phyloP scores from a whole-genome alignment of 2,888 invertebrate species.

The Hydropsyche betteni region DNA sequence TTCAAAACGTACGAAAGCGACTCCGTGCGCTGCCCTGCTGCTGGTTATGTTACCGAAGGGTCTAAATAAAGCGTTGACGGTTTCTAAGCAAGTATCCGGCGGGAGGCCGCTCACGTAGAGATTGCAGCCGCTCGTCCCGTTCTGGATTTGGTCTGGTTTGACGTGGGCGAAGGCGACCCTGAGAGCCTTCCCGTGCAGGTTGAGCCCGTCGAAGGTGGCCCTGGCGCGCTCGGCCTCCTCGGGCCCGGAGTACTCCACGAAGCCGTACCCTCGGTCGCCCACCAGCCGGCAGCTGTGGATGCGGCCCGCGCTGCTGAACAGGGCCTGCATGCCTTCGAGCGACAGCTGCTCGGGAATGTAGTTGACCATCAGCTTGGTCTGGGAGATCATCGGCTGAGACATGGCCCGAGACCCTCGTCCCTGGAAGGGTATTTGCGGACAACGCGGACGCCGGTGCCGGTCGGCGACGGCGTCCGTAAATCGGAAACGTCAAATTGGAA shows the following conservation, averaged over 20 bases:
- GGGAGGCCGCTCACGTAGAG: conserved; percentile 66
- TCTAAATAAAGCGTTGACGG: conserved; percentile 62
- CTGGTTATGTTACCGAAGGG: conserved; percentile 62
- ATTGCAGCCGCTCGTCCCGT: conserved; percentile 58
- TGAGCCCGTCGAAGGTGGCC: conserved; percentile 64
- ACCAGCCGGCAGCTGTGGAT: conserved; percentile 66
- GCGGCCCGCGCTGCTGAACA: conserved; percentile 66
- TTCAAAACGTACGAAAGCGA: conserved; percentile 66
- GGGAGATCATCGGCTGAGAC: conserved; percentile 55
- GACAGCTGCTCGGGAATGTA: conserved; percentile 67
- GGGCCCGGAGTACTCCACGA: conserved; percentile 65
- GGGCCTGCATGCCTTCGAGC: conserved; percentile 67
- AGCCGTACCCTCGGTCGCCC: conserved; percentile 65
- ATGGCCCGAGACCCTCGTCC: not conserved
- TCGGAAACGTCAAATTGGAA: not conserved
- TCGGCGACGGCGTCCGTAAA: conserved; percentile 44
- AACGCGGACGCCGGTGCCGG: not conserved
- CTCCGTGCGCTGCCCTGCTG: conserved; percentile 65
- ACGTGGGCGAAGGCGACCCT: conserved; percentile 66
- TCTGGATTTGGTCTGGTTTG: conserved; percentile 58
- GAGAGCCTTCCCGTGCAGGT: conserved; percentile 66
- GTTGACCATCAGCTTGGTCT: conserved; percentile 68
- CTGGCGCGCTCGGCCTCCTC: conserved; percentile 68
- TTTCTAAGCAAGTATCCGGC: conserved; percentile 65
- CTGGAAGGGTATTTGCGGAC: no score